Evolutionary conservation across 1,140 invertebrate genomes (phyloP), one percentile per base, ranked within the genome.

Genomic region (Diachasma alloeum): DNA sequence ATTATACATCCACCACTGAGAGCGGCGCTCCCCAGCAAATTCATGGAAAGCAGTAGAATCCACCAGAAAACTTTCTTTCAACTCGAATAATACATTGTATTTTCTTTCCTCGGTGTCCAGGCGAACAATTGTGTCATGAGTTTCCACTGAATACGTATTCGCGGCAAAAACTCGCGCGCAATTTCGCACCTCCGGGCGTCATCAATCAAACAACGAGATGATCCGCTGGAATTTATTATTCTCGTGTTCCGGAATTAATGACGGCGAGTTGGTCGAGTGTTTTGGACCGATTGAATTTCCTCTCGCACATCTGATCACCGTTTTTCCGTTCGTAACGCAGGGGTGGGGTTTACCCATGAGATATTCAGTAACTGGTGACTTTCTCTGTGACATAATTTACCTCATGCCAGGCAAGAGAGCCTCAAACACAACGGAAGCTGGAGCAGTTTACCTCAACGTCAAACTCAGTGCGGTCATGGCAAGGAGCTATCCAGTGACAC

Each of bases 371-470:
- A 63, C 59, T 78, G 39, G 39, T 42, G 69, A 87, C 86, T 87
- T 87, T 87, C 86, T 86, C 86, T 86, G 84, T 88, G 87, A 88
- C 87, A 87, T 88, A 88, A 88, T 87, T 85, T 86, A 77, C 81
- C 81, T 79, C 81, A 81, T 78, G 78, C 80, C 76, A 56, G 74
- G 78, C 68, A 83, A 78, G 79, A 78, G 78, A 78, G 59, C 39
- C 66, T 59, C 37, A 74, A 63, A 69, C 74, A 82, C 72, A 75
- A 81, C 79, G 77, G 81, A 80, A 81, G 81, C 86, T 83, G 82
- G 82, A 84, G 81, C 85, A 86, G 85, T 86, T 85, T 86, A 81
- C 79, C 83, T 86, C 80, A 82, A 86, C 83, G 84, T 85, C 81
- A 84, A 85, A 85, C 82, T 80, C 83, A 56, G 83, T 82, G 76